Conservation (phyloP, 2,113 vertebrate genomes). For the Engystomops pustulosus region DNA sequence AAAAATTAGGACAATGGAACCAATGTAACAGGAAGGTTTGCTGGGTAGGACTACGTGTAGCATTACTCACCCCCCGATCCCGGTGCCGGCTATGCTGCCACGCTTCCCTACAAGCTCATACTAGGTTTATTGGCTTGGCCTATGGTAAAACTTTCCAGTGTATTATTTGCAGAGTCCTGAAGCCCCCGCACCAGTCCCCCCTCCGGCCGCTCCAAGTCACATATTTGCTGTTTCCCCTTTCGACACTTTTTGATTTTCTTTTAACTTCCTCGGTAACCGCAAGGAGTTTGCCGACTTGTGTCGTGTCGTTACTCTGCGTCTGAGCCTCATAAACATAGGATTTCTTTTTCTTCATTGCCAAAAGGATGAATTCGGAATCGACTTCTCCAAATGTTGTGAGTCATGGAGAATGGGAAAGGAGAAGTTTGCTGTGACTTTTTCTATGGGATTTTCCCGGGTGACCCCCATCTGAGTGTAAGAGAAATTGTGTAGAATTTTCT, state of each 20-base stretch:
- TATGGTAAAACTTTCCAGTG: neutral
- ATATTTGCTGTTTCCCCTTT: constrained; percentile 45
- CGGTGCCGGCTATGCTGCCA: neutral
- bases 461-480: too few species aligned
- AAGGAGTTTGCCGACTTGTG: neutral
- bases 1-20: constrained; percentile 9
- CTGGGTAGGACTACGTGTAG: neutral
- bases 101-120: neutral
- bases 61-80: neutral
- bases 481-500: too few species aligned
- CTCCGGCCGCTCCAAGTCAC: neutral
- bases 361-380: neutral
- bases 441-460: too few species aligned
- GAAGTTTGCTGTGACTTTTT: too few species aligned
- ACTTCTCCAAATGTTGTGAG: neutral
- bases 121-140: constrained; percentile 23
- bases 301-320: constrained; percentile 1
- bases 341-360: neutral
- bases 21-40: neutral
- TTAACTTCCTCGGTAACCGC: constrained; percentile 20
- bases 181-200: too few species aligned
- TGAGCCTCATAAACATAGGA: neutral
- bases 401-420: neutral
- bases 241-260: constrained; percentile 5
- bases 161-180: constrained; percentile 12